These are phyloP conservation scores for Pantherophis guttatus DNA, from an alignment of 2,113 vertebrate species.

Conservation along the genomic window DNA sequence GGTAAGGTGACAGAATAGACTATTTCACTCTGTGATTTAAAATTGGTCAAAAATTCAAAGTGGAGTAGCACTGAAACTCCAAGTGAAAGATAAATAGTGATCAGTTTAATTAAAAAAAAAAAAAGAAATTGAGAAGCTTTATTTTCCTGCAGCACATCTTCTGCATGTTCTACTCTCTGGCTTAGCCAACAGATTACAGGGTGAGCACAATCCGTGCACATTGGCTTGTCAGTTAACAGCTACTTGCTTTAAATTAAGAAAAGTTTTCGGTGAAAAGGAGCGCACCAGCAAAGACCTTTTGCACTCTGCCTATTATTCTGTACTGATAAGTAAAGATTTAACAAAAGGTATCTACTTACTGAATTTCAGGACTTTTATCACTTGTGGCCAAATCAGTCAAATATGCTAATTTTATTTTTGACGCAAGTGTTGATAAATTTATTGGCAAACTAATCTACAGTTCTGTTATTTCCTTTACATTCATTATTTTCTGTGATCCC, in stretches of 20 bases:
- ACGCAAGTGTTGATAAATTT: constrained; percentile 56
- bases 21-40: constrained; percentile 52
- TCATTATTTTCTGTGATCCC: constrained; percentile 63
- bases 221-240: constrained; percentile 52
- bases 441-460: constrained; percentile 53
- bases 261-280: constrained; percentile 40
- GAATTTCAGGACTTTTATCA: constrained; percentile 57
- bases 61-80: constrained; percentile 55
- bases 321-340: constrained; percentile 52
- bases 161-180: constrained; percentile 60
- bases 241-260: constrained; percentile 35
- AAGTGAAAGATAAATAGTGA: constrained; percentile 60
- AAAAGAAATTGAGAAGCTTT: constrained; percentile 48
- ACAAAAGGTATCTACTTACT: constrained; percentile 51
- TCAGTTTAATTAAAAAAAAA: constrained; percentile 57
- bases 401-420: constrained; percentile 53
- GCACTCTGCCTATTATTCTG: constrained; percentile 53
- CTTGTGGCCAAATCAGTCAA: constrained; percentile 61
- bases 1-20: constrained; percentile 55
- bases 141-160: constrained; percentile 48
- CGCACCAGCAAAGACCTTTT: constrained; percentile 56
- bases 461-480: constrained; percentile 55
- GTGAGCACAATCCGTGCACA: constrained; percentile 34
- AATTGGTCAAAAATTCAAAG: constrained; percentile 56
- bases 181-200: constrained; percentile 57